phyloP scores from a whole-genome alignment of 2,113 vertebrate genomes.

The Gallinago paraguaiae region DNA sequence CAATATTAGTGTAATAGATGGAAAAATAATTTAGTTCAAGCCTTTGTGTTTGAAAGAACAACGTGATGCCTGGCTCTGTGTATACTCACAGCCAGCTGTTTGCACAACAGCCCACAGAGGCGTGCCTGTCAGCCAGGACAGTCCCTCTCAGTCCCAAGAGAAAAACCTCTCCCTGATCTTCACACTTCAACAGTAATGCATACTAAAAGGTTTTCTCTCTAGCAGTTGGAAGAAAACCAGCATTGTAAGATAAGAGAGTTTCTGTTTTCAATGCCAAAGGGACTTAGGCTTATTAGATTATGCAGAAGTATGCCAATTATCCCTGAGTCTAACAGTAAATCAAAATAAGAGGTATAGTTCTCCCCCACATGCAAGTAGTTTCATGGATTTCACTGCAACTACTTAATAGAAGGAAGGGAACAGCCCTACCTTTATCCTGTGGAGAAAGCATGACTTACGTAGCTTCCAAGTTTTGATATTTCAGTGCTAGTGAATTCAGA shows the following conservation, averaged over 20 bases:
- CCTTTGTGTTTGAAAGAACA: background rate
- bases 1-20: background rate
- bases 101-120: background rate
- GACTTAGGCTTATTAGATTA: background rate
- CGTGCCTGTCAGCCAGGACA: background rate
- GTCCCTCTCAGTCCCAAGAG: background rate
- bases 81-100: background rate
- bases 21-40: background rate
- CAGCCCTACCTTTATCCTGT: background rate
- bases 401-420: background rate
- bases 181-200: background rate
- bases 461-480: background rate
- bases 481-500: background rate
- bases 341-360: background rate
- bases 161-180: background rate
- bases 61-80: accelerated
- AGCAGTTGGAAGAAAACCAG: background rate
- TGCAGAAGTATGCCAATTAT: background rate
- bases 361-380: background rate
- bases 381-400: background rate
- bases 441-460: background rate
- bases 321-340: constrained; percentile 35
- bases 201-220: background rate
- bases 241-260: background rate
- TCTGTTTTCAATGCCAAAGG: background rate